A percentile compares a stretch with the other conserved stretches of the same genome.
These are phyloP conservation scores for Metopolophium dirhodum DNA, from an alignment of 1,140 invertebrate species.

Conservation along the genomic window DNA sequence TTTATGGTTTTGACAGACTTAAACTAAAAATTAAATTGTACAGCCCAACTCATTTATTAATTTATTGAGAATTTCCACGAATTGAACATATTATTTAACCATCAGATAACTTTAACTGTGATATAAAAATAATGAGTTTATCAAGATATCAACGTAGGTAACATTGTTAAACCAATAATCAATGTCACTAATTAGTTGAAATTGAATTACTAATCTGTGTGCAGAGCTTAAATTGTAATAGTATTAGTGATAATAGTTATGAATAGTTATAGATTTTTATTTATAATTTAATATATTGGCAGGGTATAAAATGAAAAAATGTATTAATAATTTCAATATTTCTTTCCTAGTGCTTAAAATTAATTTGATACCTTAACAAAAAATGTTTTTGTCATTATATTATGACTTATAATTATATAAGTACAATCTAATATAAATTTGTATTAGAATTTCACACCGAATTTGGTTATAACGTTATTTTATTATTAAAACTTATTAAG, in stretches of 20 bases:
- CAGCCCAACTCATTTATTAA: not conserved
- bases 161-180: too few species aligned
- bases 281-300: not conserved
- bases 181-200: too few species aligned
- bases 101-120: not conserved
- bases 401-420: not conserved
- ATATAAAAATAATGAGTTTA: not conserved
- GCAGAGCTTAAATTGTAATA: not conserved
- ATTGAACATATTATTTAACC: not conserved
- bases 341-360: not conserved
- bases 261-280: not conserved
- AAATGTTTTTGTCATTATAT: not conserved
- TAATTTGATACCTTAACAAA: not conserved
- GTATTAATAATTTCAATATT: not conserved
- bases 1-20: not conserved
- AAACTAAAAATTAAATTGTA: not conserved
- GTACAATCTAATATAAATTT: not conserved
- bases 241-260: not conserved
- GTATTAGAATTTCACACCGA: too few species aligned
- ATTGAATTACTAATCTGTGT: too few species aligned
- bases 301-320: not conserved
- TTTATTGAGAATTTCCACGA: not conserved
- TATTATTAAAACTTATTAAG: not conserved
- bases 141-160: not conserved
- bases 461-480: too few species aligned